Evolutionary conservation across 2,888 invertebrate species (phyloP), one percentile per base, ranked within the genome.

Genomic region (Cataglyphis albicans): DNA sequence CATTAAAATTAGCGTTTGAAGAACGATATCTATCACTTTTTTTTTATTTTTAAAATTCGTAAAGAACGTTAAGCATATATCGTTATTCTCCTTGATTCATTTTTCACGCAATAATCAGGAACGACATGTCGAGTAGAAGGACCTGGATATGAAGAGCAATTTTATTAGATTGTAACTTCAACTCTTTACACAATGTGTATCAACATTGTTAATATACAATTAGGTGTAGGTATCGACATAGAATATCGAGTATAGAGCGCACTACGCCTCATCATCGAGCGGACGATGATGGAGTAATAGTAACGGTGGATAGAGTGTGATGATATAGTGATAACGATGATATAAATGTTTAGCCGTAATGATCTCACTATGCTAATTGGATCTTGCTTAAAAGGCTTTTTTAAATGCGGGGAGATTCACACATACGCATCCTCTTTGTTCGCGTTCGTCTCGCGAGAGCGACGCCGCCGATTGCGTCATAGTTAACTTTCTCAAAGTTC

Each of bases 211-310:
- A 82, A 83, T 84, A 80, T 82, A 86, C 81, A 68, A 44, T 73
- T 81, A 75, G 63, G 72, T 85, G 80, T 76, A 55, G 81, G 64
- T 84, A 85, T 76, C 85, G 85, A 87, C 83, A 87, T 61, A 82
- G 78, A 87, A 73, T 85, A 82, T 81, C 81, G 83, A 85, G 81
- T 85, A 87, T 74, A 87, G 84, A 84, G 82, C 74, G 75, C 73
- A 74, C 68, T 81, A 84, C 6, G 0, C 82, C 35, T 75, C 64
- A 29, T 70, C 74, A 84, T 68, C 68, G 52, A 72, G 41, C 80
- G 44, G 52, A 52, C 59, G 29, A 57, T 61, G 48, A 32, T 38
- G 48, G n/a, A n/a, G 15, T 61, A 80, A 75, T 65, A 74, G 41
- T 55, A 83, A 57, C 61, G 65, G 32, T 44, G 57, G 64, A 64